Conservation (phyloP, 2,888 invertebrate genomes). For the Thymelicus sylvestris region DNA sequence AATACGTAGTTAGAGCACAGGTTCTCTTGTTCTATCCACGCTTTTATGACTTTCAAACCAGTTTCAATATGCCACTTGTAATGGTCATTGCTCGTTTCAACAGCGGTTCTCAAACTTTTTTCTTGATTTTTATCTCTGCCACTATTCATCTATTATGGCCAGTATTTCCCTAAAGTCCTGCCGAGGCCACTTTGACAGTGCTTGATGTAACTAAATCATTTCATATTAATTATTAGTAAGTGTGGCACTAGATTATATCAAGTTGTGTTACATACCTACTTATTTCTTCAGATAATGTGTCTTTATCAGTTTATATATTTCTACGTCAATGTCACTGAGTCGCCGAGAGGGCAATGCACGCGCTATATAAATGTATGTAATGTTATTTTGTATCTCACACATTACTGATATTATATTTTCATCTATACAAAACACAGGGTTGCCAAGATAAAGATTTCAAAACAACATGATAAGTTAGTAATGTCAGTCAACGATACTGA, state of each 20-base stretch:
- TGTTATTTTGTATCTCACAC: slow-evolving; percentile 41
- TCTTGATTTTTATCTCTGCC: too few species aligned
- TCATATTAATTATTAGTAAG: background rate
- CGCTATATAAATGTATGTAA: slow-evolving; percentile 63
- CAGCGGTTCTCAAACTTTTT: background rate
- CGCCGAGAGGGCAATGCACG: slow-evolving; percentile 80
- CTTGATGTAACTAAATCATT: slow-evolving; percentile 9
- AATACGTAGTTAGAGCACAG: too few species aligned
- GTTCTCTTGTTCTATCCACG: too few species aligned
- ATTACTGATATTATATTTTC: slow-evolving; percentile 45
- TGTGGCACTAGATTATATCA: slow-evolving; percentile 21
- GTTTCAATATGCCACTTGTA: too few species aligned
- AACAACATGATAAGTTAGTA: slow-evolving; percentile 20
- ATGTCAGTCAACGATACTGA: slow-evolving; percentile 3
- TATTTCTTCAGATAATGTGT: slow-evolving; percentile 61
- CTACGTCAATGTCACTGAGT: slow-evolving; percentile 83
- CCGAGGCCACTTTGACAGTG: too few species aligned
- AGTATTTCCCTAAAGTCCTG: too few species aligned
- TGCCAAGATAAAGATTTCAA: slow-evolving; percentile 36
- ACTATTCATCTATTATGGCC: too few species aligned
- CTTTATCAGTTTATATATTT: slow-evolving; percentile 79
- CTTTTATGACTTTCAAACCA: too few species aligned
- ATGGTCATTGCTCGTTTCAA: slow-evolving; percentile 6
- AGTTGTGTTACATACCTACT: slow-evolving; percentile 55
- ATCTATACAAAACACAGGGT: slow-evolving; percentile 49